Percentiles rank a stretch among this genome's conserved stretches.
These are phyloP conservation scores for Cecropterus lyciades DNA, from an alignment of 1,140 invertebrate genomes.

Conservation along the genomic window DNA sequence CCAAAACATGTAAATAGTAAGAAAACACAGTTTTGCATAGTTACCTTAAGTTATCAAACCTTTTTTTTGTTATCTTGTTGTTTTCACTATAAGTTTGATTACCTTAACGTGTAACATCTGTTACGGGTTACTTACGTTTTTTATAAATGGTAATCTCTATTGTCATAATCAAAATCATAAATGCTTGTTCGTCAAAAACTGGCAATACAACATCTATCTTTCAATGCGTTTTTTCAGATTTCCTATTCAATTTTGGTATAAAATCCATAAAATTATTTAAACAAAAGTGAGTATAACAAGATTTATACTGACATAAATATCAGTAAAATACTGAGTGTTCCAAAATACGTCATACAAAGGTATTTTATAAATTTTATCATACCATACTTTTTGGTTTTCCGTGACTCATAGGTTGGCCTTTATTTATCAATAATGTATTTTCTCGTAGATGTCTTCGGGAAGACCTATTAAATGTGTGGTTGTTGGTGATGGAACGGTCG, in stretches of 20 bases:
- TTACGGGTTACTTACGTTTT: too few species aligned
- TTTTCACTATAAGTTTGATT: too few species aligned
- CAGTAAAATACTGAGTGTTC: conserved; percentile 4
- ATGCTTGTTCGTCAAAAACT: conserved; percentile 8
- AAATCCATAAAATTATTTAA: conserved; percentile 4
- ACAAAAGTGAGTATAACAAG: neutral
- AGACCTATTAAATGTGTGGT: conserved; percentile 99
- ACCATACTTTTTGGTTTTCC: conserved; percentile 52
- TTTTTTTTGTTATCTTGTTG: too few species aligned
- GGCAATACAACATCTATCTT: conserved; percentile 49
- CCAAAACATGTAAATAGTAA: too few species aligned
- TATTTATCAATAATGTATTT: conserved; percentile 66
- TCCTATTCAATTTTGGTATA: conserved; percentile 42
- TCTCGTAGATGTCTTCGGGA: conserved; percentile 90
- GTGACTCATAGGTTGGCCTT: conserved; percentile 75
- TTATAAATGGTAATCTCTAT: too few species aligned
- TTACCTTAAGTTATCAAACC: too few species aligned
- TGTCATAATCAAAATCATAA: too few species aligned
- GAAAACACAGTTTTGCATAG: too few species aligned
- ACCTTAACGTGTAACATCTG: too few species aligned
- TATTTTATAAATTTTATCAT: conserved; percentile 44
- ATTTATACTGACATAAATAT: conserved; percentile 9
- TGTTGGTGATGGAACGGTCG: conserved; percentile 95
- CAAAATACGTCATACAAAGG: conserved; percentile 28
- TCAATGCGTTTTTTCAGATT: conserved; percentile 55